Base-by-base conservation (phyloP, 2,797 vertebrate genomes). In the Choloepus didactylus region DNA sequence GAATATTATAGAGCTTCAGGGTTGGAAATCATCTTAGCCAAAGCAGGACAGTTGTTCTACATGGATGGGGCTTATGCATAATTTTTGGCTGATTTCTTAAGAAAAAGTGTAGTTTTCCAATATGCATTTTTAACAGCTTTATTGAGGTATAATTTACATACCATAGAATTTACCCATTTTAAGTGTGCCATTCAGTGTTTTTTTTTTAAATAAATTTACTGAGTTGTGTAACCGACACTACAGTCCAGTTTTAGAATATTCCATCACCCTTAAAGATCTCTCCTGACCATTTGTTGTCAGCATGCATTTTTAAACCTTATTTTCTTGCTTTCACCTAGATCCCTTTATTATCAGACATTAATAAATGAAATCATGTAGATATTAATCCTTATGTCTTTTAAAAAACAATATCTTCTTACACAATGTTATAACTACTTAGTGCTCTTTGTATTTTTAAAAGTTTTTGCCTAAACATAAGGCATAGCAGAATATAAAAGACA, bases 171-270 rank as follows among this genome's bases (percentile, higher is more conserved):
- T 16, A 79, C 59, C 81, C 27, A 27, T 96, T 94, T 95, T 81
- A 59, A 85, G 66, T 54, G 9, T 95, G 31, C 12, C 5, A 79
- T 31, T 91, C 31, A 60, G 0, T 87, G 79, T 82, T 93, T 87
- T 83, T 75, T 75, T 89, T 56, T 51, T 6, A 16, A 66, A 35
- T 86, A 88, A 87, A 89, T 96, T 95, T 92, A 89, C 93, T 46
- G 44, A 79, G 77, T 79, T 95, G 29, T 93, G 3, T 95, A 94
- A 75, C 44, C 25, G 69, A 85, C 83, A 80, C 54, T 64, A 18
- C 25, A 91, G 7, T 85, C 59, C 87, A 83, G 60, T 86, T 95
- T 96, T 90, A 87, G 93, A 95, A 93, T 35, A 90, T 88, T 95
- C 89, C 19, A 62, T 94, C 44, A 92, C n/a, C 49, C 6, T 0